Conservation (phyloP, 2,113 vertebrate genomes). For the Centropus bengalensis region DNA sequence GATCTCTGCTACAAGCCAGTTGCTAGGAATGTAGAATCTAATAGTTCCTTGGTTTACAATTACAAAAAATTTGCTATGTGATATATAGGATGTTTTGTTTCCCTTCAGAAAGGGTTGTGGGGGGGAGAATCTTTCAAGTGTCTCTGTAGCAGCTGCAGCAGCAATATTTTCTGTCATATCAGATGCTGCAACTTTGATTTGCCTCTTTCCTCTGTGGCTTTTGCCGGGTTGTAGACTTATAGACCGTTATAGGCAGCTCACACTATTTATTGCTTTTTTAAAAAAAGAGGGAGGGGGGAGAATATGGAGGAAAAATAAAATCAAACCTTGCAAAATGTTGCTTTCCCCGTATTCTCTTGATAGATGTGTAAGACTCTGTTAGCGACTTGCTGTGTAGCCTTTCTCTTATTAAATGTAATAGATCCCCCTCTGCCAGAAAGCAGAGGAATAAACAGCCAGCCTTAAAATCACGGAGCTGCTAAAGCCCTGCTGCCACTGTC, state of each 20-base stretch:
- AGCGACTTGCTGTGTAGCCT: conserved; percentile 46
- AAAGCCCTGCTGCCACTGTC: conserved; percentile 78
- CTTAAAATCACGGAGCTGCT: conserved; percentile 32
- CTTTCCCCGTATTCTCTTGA: not conserved
- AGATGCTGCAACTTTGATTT: conserved; percentile 80
- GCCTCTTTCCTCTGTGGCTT: conserved; percentile 47
- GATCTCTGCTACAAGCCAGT: conserved; percentile 55
- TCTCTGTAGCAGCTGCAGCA: conserved; percentile 42
- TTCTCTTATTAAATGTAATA: conserved; percentile 61
- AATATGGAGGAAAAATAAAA: conserved; percentile 16
- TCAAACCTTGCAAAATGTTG: conserved; percentile 17
- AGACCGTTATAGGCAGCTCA: conserved; percentile 31
- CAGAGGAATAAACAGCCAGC: conserved; percentile 46
- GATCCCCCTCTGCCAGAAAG: conserved; percentile 64
- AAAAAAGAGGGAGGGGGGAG: not conserved
- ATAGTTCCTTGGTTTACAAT: conserved; percentile 40
- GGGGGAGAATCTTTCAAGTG: conserved; percentile 45
- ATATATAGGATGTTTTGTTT: conserved; percentile 41
- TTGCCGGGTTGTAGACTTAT: not conserved
- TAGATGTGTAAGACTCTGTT: conserved; percentile 43
- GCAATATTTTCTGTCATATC: conserved; percentile 65
- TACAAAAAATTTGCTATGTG: conserved; percentile 46
- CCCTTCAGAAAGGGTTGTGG: not conserved
- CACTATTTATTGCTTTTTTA: not conserved
- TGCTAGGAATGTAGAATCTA: conserved; percentile 43